These are phyloP conservation scores for Larimichthys polyactis DNA, from an alignment of 2,113 vertebrate species.

Conservation along the genomic window DNA sequence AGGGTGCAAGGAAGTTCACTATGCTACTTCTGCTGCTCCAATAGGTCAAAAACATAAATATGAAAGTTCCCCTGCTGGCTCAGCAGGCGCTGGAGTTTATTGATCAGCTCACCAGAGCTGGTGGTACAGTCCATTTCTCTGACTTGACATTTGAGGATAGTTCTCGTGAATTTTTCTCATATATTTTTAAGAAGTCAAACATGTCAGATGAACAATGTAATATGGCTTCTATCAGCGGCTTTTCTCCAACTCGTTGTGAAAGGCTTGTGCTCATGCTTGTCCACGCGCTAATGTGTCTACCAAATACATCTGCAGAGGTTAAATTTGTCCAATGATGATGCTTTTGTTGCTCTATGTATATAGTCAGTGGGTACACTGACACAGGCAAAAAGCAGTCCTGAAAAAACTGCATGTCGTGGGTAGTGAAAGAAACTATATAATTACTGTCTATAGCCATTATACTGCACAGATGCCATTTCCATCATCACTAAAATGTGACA, in stretches of 20 bases:
- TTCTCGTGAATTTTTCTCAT: slow-evolving; percentile 48
- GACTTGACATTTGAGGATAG: slow-evolving; percentile 63
- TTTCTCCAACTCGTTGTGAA: slow-evolving; percentile 10
- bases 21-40: slow-evolving; percentile 48
- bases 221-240: slow-evolving; percentile 3
- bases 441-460: slow-evolving; percentile 32
- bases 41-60: slow-evolving; percentile 77
- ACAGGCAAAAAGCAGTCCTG: slow-evolving; percentile 6
- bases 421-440: slow-evolving; percentile 28
- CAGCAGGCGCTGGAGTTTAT: slow-evolving; percentile 63
- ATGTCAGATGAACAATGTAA: slow-evolving; percentile 33
- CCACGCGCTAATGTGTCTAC: slow-evolving; percentile 2
- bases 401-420: background rate
- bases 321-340: background rate
- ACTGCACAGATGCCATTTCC: slow-evolving; percentile 23
- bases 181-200: slow-evolving; percentile 44
- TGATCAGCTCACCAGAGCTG: slow-evolving; percentile 65
- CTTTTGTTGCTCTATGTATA: background rate
- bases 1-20: slow-evolving; percentile 48
- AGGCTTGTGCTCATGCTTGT: background rate
- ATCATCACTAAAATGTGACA: slow-evolving; percentile 42
- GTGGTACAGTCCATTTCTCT: slow-evolving; percentile 52
- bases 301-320: background rate
- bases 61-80: slow-evolving; percentile 69
- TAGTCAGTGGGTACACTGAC: background rate